Base-by-base conservation (phyloP, 2,797 vertebrate species). In the Bovichtus diacanthus region DNA sequence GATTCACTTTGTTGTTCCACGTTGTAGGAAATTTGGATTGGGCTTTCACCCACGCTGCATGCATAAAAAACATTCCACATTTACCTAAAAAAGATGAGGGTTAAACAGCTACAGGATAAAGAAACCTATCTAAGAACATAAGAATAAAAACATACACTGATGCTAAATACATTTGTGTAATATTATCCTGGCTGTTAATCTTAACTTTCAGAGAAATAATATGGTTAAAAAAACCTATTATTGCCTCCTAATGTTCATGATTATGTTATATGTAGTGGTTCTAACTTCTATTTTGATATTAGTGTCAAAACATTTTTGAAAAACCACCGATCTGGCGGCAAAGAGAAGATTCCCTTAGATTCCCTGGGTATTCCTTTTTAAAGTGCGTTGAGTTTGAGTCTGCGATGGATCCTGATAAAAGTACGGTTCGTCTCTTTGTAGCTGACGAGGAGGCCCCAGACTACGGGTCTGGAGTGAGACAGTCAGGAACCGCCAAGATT, bases 401-500 rank as follows among this genome's bases (percentile, higher is more conserved):
- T 59, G 46, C 31, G 55, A 76, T 77, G 27, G 77, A 76, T 78
- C 23, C 46, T 81, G 83, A 89, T 83, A 50, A 84, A 61, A 88
- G 56, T 54, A 38, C 61, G 70, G 15, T 84, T 86, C 88, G 51
- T 88, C 27, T 85, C 63, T 88, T 58, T 92, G 74, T 83, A 99
- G 98, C 95, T 84, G 98, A 99, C 34, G 98, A 99, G 87, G 98
- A 99, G 88, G 98, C 98, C 60, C 98, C 98, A 64, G 98, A 99
- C 95, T 99, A 99, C 64, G 98, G 98, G 29, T 99, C 98, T 66
- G 98, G 98, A 70, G 96, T 99, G 66, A 95, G 98, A 74, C 98
- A 99, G 94, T 99, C 98, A 3, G 98, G 98, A 87, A 99, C 97
- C 0, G 98, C 98, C 80, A 99, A 99, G 91, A 99, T 99, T 90